These are phyloP conservation scores for Altica lythri DNA, from an alignment of 2,888 invertebrate genomes.

Conservation along the genomic window DNA sequence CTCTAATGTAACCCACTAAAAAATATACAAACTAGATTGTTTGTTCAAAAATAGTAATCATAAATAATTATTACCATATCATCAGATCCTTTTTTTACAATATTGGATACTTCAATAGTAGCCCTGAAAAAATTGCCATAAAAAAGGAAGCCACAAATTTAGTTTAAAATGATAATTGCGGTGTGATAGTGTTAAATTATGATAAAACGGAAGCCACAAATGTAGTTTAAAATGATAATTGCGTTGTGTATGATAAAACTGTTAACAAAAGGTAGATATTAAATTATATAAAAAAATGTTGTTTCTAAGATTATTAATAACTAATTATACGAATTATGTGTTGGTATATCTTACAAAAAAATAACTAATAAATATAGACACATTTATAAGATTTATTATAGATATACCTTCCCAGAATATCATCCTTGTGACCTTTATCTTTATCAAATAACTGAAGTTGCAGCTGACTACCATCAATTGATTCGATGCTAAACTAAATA, in stretches of 20 bases:
- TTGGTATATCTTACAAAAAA: too few relatives aligned
- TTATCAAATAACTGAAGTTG: slow-evolving; percentile 83
- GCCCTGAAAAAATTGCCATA: slow-evolving; percentile 65
- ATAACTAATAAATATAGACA: slow-evolving; percentile 2
- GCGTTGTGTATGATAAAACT: too few relatives aligned
- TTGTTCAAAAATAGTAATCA: slow-evolving; percentile 5
- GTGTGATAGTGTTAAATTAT: background rate
- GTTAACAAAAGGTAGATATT: too few relatives aligned
- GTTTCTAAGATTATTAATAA: too few relatives aligned
- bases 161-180: too few relatives aligned
- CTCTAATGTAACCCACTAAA: slow-evolving; percentile 92
- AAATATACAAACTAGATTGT: slow-evolving; percentile 26
- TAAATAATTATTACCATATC: slow-evolving; percentile 74
- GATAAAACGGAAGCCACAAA: too few relatives aligned
- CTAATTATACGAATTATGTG: too few relatives aligned
- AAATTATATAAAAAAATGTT: too few relatives aligned
- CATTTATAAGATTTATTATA: slow-evolving; percentile 11
- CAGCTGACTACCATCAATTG: slow-evolving; percentile 61
- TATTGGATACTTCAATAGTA: slow-evolving; percentile 71
- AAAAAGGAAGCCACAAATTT: too few relatives aligned
- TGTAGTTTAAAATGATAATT: too few relatives aligned
- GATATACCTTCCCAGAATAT: slow-evolving; percentile 88
- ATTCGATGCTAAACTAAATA: slow-evolving; percentile 66
- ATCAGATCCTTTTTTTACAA: slow-evolving; percentile 71
- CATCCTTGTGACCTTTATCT: slow-evolving; percentile 92